Conservation (phyloP, 2,888 invertebrate genomes). For the Microdon myrmicae region DNA sequence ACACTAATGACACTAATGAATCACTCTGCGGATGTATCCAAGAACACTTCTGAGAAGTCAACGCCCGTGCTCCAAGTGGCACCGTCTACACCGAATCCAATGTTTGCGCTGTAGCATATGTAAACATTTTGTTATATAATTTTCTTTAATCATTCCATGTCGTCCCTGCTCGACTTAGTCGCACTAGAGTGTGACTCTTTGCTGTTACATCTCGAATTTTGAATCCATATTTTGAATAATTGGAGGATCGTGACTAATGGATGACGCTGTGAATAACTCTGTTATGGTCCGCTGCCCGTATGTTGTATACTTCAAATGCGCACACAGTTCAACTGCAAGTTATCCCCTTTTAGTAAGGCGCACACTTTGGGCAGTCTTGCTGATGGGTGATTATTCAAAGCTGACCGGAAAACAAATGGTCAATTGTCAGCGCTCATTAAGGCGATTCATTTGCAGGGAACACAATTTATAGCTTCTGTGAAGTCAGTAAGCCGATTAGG, state of each 20-base stretch:
- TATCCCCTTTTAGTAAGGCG: constrained; percentile 18
- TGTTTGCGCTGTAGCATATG: constrained; percentile 43
- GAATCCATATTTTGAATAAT: constrained; percentile 43
- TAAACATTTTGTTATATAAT: constrained; percentile 52
- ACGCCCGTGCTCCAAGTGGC: constrained; percentile 20
- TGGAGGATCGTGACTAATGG: constrained; percentile 53
- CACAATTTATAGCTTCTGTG: constrained; percentile 41
- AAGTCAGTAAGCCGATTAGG: constrained; percentile 39
- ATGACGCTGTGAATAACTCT: constrained; percentile 47
- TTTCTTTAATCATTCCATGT: constrained; percentile 44
- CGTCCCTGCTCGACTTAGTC: constrained; percentile 38
- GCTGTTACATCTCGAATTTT: constrained; percentile 41
- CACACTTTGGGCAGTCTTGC: constrained; percentile 27
- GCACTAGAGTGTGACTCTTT: constrained; percentile 17
- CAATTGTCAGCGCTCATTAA: constrained; percentile 52
- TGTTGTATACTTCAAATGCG: constrained; percentile 41
- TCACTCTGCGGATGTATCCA: constrained; percentile 23
- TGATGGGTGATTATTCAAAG: constrained; percentile 50
- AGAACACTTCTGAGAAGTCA: constrained; percentile 19
- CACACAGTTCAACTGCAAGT: constrained; percentile 25
- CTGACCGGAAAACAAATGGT: constrained; percentile 49
- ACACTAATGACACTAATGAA: constrained; percentile 34
- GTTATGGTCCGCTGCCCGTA: constrained; percentile 48
- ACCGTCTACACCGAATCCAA: constrained; percentile 16
- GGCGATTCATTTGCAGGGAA: constrained; percentile 51